These are phyloP conservation scores for Chydorus sphaericus DNA, from an alignment of 2,888 invertebrate genomes.

Conservation along the genomic window DNA sequence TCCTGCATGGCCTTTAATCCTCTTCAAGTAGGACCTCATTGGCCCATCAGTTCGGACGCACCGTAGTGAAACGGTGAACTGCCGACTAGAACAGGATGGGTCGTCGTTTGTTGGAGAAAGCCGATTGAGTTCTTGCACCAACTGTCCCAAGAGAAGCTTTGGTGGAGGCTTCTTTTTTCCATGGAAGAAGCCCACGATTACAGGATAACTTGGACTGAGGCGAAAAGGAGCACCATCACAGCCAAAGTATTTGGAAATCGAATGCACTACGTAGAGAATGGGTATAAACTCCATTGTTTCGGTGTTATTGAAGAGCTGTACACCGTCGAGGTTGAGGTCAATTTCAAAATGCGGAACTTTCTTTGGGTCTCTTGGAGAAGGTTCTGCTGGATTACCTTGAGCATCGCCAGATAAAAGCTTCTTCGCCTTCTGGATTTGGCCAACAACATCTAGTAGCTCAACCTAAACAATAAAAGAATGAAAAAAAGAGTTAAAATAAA, in stretches of 20 bases:
- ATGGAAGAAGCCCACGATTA: neutral
- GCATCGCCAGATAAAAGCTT: neutral
- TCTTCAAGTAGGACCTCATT: neutral
- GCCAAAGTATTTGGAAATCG: too few species aligned
- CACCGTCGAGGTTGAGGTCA: neutral
- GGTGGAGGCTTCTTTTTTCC: neutral
- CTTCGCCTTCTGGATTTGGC: neutral
- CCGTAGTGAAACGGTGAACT: neutral
- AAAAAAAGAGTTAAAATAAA: too few species aligned
- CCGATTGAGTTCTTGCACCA: neutral
- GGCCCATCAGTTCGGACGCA: neutral
- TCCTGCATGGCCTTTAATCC: neutral
- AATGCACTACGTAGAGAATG: neutral
- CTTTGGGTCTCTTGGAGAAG: neutral
- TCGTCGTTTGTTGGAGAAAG: neutral
- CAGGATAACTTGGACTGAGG: neutral
- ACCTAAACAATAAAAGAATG: too few species aligned
- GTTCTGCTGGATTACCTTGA: too few species aligned
- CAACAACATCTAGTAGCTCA: too few species aligned
- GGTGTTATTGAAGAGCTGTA: neutral
- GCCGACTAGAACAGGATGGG: neutral
- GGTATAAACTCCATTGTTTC: neutral
- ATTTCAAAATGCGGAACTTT: neutral
- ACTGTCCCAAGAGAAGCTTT: neutral
- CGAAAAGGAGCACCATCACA: too few species aligned